These are phyloP conservation scores for Ptychobarbus kaznakovi DNA, from an alignment of 2,797 vertebrate species.

Conservation along the genomic window DNA sequence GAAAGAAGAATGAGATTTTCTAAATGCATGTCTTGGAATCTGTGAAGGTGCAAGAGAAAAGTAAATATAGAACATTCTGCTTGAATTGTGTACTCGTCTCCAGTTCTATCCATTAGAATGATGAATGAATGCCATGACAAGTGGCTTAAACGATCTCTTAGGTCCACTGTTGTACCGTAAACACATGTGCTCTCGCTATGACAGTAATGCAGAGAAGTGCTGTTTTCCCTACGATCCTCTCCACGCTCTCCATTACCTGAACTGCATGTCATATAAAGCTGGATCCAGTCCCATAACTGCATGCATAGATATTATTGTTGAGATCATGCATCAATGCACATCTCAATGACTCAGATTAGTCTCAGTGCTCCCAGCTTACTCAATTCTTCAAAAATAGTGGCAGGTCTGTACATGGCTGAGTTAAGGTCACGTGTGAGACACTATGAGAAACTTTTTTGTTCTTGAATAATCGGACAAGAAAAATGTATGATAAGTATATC, in stretches of 20 bases:
- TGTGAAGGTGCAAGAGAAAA: slow-evolving; percentile 52
- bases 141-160: slow-evolving; percentile 55
- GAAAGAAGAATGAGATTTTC: slow-evolving; percentile 28
- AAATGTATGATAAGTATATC: neutral
- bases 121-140: slow-evolving; percentile 60
- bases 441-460: neutral
- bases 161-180: slow-evolving; percentile 59
- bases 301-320: slow-evolving; percentile 67
- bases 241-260: slow-evolving; percentile 54
- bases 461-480: neutral
- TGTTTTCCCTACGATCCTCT: slow-evolving; percentile 45
- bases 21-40: slow-evolving; percentile 22
- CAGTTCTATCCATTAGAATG: slow-evolving; percentile 75
- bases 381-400: slow-evolving; percentile 29
- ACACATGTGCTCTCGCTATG: slow-evolving; percentile 56
- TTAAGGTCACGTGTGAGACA: slow-evolving; percentile 36
- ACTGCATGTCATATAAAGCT: slow-evolving; percentile 62
- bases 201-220: slow-evolving; percentile 56
- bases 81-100: slow-evolving; percentile 65
- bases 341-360: slow-evolving; percentile 20
- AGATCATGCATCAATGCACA: slow-evolving; percentile 65
- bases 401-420: slow-evolving; percentile 28
- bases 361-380: neutral
- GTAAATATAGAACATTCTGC: slow-evolving; percentile 54
- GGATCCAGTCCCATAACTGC: slow-evolving; percentile 61